Conservation (phyloP, 37 sponge, comb jelly and placozoan species). For the Aplysina aerophoba region DNA sequence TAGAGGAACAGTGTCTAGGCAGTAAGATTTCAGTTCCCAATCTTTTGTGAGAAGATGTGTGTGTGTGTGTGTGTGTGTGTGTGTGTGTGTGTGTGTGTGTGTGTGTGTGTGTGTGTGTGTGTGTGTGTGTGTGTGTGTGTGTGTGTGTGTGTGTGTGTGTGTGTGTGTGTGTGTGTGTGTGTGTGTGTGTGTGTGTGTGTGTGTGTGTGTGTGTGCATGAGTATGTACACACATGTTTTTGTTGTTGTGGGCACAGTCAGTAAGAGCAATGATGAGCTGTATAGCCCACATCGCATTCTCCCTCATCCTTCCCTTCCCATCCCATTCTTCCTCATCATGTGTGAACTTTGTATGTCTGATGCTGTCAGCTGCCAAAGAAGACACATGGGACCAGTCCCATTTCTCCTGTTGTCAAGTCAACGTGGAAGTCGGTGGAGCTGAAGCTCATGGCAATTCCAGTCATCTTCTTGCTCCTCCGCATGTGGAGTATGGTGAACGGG, state of each 20-base stretch:
- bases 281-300: too few relatives aligned
- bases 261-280: too few relatives aligned
- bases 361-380: slow-evolving; percentile 1
- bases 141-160: slow-evolving; percentile 42
- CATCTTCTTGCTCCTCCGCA: slow-evolving; percentile 61
- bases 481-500: slow-evolving; percentile 48
- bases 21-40: too few relatives aligned
- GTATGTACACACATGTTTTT: too few relatives aligned
- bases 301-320: too few relatives aligned
- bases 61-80: background rate
- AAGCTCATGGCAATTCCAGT: slow-evolving; percentile 70
- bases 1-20: too few relatives aligned
- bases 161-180: slow-evolving; percentile 26
- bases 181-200: slow-evolving; percentile 6
- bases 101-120: slow-evolving; percentile 30
- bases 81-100: slow-evolving; percentile 17
- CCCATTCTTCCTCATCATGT: too few relatives aligned
- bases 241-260: too few relatives aligned
- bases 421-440: slow-evolving; percentile 46
- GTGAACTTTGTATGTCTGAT: too few relatives aligned
- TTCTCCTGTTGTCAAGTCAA: background rate
- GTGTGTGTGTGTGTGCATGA: background rate
- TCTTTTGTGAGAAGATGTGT: too few relatives aligned
- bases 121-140: slow-evolving; percentile 27
- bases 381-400: slow-evolving; percentile 3